These are phyloP conservation scores for Coendou prehensilis DNA, from an alignment of 2,797 vertebrate genomes.

Conservation along the genomic window DNA sequence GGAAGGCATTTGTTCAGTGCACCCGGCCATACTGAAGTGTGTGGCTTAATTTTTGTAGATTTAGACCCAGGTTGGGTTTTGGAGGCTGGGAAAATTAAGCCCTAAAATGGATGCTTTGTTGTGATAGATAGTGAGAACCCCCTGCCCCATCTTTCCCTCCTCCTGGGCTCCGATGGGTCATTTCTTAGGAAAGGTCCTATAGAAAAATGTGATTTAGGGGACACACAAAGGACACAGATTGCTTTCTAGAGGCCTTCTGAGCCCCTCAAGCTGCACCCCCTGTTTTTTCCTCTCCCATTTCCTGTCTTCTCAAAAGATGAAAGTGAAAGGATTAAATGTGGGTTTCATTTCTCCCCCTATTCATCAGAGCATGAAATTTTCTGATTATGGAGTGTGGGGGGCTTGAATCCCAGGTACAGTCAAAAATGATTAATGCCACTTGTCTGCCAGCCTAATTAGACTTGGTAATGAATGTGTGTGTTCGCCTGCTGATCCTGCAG, in stretches of 20 bases:
- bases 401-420: conserved; percentile 80
- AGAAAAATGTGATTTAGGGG: neutral
- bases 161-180: neutral
- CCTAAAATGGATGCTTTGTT: neutral
- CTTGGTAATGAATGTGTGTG: conserved; percentile 80
- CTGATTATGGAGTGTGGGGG: conserved; percentile 75
- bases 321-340: conserved; percentile 75
- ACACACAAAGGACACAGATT: neutral
- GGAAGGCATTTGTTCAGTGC: neutral
- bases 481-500: conserved; percentile 47
- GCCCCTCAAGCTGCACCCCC: neutral
- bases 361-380: conserved; percentile 76
- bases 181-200: conserved; percentile 28
- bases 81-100: neutral
- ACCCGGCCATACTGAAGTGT: neutral
- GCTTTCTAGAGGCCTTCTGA: neutral
- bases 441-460: conserved; percentile 82
- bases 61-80: neutral
- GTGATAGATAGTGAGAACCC: neutral
- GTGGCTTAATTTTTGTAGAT: neutral
- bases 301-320: conserved; percentile 66
- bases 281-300: conserved; percentile 30
- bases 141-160: neutral
- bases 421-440: conserved; percentile 84
- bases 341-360: conserved; percentile 56